Conservation (phyloP, 2,113 vertebrate species). For the Marcusenius ussheri region DNA sequence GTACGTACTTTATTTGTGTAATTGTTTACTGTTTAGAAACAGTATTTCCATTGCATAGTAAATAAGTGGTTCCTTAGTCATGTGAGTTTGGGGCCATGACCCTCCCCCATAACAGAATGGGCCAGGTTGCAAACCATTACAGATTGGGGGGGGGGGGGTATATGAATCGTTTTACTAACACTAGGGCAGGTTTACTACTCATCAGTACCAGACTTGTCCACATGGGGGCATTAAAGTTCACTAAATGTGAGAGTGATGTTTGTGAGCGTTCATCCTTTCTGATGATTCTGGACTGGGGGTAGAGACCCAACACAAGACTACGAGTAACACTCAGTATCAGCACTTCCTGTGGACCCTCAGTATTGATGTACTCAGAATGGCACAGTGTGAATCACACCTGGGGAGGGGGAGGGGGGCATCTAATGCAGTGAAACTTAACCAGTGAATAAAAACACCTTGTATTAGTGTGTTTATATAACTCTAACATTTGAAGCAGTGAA, state of each 20-base stretch:
- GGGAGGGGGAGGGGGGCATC: neutral
- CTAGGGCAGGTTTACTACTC: conserved; percentile 26
- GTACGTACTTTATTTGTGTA: neutral
- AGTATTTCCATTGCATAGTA: neutral
- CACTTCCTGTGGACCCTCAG: neutral
- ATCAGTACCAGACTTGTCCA: conserved; percentile 43
- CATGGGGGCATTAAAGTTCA: conserved; percentile 38
- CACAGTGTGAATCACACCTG: neutral
- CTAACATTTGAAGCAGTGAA: neutral
- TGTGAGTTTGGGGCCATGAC: neutral
- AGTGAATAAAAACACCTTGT: neutral
- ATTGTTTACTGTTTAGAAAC: conserved; percentile 4
- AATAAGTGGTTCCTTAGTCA: neutral
- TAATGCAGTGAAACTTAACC: neutral
- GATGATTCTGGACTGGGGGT: neutral
- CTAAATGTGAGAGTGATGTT: conserved; percentile 18
- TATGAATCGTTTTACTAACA: neutral
- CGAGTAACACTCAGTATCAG: neutral
- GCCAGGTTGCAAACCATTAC: neutral
- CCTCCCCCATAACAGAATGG: neutral
- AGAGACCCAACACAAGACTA: neutral
- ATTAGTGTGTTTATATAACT: neutral
- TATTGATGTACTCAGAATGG: neutral
- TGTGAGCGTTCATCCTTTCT: neutral
- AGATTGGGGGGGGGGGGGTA: neutral